A percentile compares a stretch with the other conserved stretches of the same genome.
These are phyloP conservation scores for Apamea crenata DNA, from an alignment of 2,888 invertebrate species.

Conservation along the genomic window DNA sequence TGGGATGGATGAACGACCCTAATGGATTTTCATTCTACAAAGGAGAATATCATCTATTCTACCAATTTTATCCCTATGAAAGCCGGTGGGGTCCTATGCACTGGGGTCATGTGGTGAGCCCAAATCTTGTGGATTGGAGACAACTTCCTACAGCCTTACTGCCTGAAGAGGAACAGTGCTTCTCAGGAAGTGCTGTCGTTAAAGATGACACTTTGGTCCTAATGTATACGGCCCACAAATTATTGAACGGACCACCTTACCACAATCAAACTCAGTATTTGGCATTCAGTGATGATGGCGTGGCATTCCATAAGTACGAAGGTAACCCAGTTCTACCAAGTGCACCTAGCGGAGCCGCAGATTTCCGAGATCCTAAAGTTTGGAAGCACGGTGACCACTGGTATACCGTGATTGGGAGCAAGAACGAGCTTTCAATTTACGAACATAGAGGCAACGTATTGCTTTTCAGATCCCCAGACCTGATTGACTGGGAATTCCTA, in stretches of 20 bases:
- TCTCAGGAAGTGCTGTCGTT: constrained; percentile 87
- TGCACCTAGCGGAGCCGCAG: constrained; percentile 81
- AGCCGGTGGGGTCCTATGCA: constrained; percentile 88
- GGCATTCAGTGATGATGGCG: constrained; percentile 83
- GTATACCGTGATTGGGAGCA: constrained; percentile 86
- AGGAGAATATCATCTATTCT: constrained; percentile 89
- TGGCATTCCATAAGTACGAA: constrained; percentile 82
- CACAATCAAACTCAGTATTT: constrained; percentile 83
- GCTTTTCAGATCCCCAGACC: constrained; percentile 83
- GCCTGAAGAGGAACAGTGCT: constrained; percentile 85
- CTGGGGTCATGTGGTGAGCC: constrained; percentile 88
- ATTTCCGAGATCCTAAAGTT: constrained; percentile 89
- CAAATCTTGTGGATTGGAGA: constrained; percentile 88
- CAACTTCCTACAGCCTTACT: constrained; percentile 86
- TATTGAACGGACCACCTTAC: constrained; percentile 74
- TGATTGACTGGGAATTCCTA: constrained; percentile 83
- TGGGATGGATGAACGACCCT: constrained; percentile 91
- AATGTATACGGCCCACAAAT: constrained; percentile 83
- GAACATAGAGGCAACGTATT: constrained; percentile 82
- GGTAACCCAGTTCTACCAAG: constrained; percentile 83
- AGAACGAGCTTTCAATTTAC: no score
- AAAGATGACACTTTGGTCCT: constrained; percentile 79
- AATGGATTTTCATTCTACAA: constrained; percentile 89
- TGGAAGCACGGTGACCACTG: constrained; percentile 84
- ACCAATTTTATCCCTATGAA: constrained; percentile 88